Base-by-base conservation (phyloP, 2,113 vertebrate species). In the Oenanthe oenanthe region DNA sequence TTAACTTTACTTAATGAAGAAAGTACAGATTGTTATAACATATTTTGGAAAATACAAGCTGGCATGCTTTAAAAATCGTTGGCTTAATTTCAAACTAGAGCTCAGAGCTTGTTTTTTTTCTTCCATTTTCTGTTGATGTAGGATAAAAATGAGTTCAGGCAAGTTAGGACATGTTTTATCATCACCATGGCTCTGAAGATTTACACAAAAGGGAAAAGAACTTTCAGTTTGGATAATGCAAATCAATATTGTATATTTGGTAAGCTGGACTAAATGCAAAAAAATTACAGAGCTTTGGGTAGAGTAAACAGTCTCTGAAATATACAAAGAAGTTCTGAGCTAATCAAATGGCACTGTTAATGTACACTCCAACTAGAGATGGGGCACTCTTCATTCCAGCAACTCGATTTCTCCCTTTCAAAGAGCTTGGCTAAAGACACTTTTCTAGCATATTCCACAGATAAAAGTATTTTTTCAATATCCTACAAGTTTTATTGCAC, bases 31-130 rank as follows among this genome's bases (percentile, higher is more conserved):
- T 76, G 38, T 80, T 94, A 45, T 84, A 90, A 85, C 54, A 25
- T 81, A 91, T 56, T 90, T 73, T 85, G 94, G 92, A 96, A 96
- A 96, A 91, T 51, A 83, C 58, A 93, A 70, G 78, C 60, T 94
- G 60, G 60, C 25, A 83, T 38, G 78, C 62, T 85, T 83, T 90
- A 79, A 93, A 94, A 93, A 93, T 34, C 50, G 10, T 82, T 96
- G 85, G 81, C 78, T 63, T 83, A 42, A 61, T 83, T 58, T 85
- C 43, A 90, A 50, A 62, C 13, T 60, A 75, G 32, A 70, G 54
- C 40, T 89, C 36, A 47, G 26, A 14, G 6, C 1, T 32, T 45
- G 6, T 2, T 48, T 68, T 12, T 10, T 54, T 58, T 68, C 91
- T 81, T 60, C 58, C 26, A 51, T 24, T 94, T 96, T 82, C 43